These are phyloP conservation scores for Liopterus haemorrhoidalis DNA, from an alignment of 2,888 invertebrate genomes.

Conservation along the genomic window DNA sequence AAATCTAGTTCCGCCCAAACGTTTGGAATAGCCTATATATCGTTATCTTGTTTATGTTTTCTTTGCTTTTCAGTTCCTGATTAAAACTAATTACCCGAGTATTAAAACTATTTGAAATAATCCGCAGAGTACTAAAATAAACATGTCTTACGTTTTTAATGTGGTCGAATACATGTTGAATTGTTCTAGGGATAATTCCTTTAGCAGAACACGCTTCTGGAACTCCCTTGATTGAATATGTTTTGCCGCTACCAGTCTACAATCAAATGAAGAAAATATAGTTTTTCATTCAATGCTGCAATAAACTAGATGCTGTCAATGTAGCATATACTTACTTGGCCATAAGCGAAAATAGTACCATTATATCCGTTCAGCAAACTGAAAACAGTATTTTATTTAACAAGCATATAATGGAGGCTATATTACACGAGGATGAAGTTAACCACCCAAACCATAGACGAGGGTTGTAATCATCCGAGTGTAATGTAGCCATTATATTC, in stretches of 20 bases:
- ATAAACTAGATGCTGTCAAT: constrained; percentile 7
- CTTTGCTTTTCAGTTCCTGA: not conserved
- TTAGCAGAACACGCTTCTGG: constrained; percentile 43
- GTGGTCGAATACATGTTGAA: constrained; percentile 47
- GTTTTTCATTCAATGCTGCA: too few relatives aligned
- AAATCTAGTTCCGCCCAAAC: too few relatives aligned
- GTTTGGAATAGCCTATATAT: too few relatives aligned
- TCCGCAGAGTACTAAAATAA: too few relatives aligned
- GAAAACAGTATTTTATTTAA: constrained; percentile 26
- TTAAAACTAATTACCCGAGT: too few relatives aligned
- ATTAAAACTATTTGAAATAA: too few relatives aligned
- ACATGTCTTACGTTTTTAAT: constrained; percentile 41
- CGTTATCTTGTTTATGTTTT: too few relatives aligned
- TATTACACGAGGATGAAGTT: too few relatives aligned
- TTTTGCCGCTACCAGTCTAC: constrained; percentile 54
- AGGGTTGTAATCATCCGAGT: too few relatives aligned
- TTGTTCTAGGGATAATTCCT: constrained; percentile 50
- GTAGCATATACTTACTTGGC: constrained; percentile 44
- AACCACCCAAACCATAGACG: too few relatives aligned
- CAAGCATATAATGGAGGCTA: too few relatives aligned
- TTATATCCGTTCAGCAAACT: constrained; percentile 52
- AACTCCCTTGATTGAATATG: constrained; percentile 50
- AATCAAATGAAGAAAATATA: constrained; percentile 22
- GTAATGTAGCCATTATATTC: too few relatives aligned
- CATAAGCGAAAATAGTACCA: constrained; percentile 53